Evolutionary conservation across 2,888 invertebrate genomes (phyloP), one percentile per base, ranked within the genome.

Genomic region (Dendrolimus pini): DNA sequence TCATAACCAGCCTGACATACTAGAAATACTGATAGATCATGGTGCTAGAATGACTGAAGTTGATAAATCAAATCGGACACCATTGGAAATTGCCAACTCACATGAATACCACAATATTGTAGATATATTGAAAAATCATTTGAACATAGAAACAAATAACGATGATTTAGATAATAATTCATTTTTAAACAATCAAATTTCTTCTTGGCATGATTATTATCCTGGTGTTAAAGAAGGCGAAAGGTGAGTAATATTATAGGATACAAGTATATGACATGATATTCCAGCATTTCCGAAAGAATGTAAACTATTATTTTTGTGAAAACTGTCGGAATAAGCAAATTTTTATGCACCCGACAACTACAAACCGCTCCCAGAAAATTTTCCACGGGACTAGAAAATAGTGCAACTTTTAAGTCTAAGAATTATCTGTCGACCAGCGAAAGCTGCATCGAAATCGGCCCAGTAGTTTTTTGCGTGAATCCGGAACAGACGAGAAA

Each of bases 201-300:
- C 72, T 12, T 72, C 80, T 13, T 93, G 93, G 93, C 81, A 80
- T 59, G 89, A 93, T 63, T 88, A 86, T 71, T 92, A 93, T 71
- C 90, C 92, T 52, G 85, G 84, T 52, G 65, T 88, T n/a, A 76
- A 75, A 55, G 75, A 75, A 62, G 71, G 71, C 54, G 70, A 77
- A 65, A 82, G 75, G 89, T 89, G 74, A 71, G 74, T 67, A 52
- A 8, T 63, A 30, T 30, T 30, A 30, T 30, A 30, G 30, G 30
- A 30, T 30, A 30, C 30, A 6, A 30, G 30, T 30, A 30, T 30
- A 30, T 30, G 30, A 30, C 30, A 0, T 14, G 14, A 14, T 30
- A 30, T 6, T 6, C 3, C 30, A 30, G 30, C 30, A 30, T 6
- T 30, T 30, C 30, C 3, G 6, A 30, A 30, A 30, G 3, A 30